Evolutionary conservation across 2,797 vertebrate species (phyloP).

Genomic region (Chaunax sp.): DNA sequence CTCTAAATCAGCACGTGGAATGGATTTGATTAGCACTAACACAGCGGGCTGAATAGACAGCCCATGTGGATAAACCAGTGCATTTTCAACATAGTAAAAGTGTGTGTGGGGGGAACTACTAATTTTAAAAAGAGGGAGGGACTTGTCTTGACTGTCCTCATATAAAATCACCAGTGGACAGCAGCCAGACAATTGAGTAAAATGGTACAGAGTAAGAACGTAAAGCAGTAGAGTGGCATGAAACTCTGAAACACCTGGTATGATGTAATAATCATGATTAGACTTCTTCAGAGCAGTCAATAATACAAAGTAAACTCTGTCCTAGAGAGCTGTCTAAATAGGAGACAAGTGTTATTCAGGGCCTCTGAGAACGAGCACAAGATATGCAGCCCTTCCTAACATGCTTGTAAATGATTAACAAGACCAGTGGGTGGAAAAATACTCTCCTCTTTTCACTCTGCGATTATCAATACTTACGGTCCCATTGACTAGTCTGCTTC

Average conservation of each 20-base stretch:
- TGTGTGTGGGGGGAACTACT: too few species aligned
- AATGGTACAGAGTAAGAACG: too few species aligned
- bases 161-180: too few species aligned
- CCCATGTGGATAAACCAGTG: too few species aligned
- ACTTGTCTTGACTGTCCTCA: too few species aligned
- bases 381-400: conserved; percentile 8
- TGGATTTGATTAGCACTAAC: too few species aligned
- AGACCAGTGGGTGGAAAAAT: conserved; percentile 12
- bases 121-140: too few species aligned
- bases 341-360: not conserved
- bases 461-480: conserved; percentile 33
- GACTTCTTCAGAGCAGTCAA: conserved; percentile 27
- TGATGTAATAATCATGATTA: conserved; percentile 40
- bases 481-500: conserved; percentile 22
- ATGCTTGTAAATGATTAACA: conserved; percentile 61
- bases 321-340: conserved; percentile 8
- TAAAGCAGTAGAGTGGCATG: conserved; percentile 43
- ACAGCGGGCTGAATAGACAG: too few species aligned
- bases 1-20: too few species aligned
- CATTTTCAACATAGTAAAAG: too few species aligned
- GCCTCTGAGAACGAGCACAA: conserved; percentile 32
- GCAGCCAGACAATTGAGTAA: conserved; percentile 37
- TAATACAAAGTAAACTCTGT: conserved; percentile 25
- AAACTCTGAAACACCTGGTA: conserved; percentile 33
- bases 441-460: conserved; percentile 15